Evolutionary conservation across 2,797 vertebrate species (phyloP), one percentile per base, ranked within the genome.

Genomic region (Carapus acus): DNA sequence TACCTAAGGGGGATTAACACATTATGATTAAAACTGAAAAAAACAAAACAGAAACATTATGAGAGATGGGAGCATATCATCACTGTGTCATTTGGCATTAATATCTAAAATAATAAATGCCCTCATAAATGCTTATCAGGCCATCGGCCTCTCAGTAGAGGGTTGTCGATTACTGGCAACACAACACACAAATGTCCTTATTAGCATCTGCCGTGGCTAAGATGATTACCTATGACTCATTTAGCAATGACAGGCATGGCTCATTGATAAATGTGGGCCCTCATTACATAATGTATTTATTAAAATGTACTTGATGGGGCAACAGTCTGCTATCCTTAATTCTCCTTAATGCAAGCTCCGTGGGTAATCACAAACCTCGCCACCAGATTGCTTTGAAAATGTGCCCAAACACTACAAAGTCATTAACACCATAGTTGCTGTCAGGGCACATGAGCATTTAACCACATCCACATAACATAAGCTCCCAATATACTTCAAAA

Each of bases 81-180:
- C 58, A 57, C 62, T 54, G 53, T 66, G 57, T 75, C 74, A 76
- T 82, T 74, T 84, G 77, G 69, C 74, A 76, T 56, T 56, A 58
- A 73, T 69, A 58, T 71, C 77, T 74, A 80, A 74, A 72, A 68
- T 61, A 59, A 77, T 70, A 58, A 73, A 53, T 56, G 60, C 71
- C 81, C 83, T 61, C 58, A 77, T 70, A 58, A 73, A 53, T 56
- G 60, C 71, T 82, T 84, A 77, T 81, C 77, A 72, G 64, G 42
- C 49, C 68, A 68, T 69, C 54, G 65, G 50, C 47, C 60, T 69
- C 76, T 77, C 65, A 57, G 70, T 66, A 71, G 66, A 74, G 58
- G 65, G 67, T 59, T 68, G 62, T 65, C 57, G 52, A 67, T 78
- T 76, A 70, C 71, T 79, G 71, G 66, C 73, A 79, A 77, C 74